phyloP scores from a whole-genome alignment of 1,140 invertebrate species.

The Drosophila saltans region DNA sequence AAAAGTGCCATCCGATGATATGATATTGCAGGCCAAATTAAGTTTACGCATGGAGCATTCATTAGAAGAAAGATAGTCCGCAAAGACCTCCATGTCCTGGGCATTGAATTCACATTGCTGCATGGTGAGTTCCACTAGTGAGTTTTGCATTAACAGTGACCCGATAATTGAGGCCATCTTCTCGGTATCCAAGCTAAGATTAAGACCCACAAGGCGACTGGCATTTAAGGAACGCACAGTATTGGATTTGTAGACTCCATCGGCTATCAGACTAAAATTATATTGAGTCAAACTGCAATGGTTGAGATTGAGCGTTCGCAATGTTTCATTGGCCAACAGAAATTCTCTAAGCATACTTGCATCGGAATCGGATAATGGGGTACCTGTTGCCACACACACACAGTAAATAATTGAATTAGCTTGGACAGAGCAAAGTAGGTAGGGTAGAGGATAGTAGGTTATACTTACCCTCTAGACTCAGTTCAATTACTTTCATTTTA shows the following conservation, averaged over 20 bases:
- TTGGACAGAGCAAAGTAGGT: no score
- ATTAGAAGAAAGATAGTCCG: conserved; percentile 46
- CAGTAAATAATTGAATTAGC: not conserved
- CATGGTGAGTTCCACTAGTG: conserved; percentile 49
- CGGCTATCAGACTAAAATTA: conserved; percentile 66
- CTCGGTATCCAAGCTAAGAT: conserved; percentile 57
- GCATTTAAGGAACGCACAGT: conserved; percentile 37
- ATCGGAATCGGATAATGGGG: conserved; percentile 34
- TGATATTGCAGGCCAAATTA: conserved; percentile 54
- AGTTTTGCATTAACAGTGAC: conserved; percentile 66
- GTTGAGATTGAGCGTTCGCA: conserved; percentile 56
- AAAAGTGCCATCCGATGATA: conserved; percentile 57
- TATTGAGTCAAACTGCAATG: conserved; percentile 62
- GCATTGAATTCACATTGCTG: conserved; percentile 61
- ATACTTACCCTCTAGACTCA: conserved; percentile 66
- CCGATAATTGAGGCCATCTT: conserved; percentile 61
- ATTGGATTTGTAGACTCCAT: conserved; percentile 66
- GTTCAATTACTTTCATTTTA: conserved; percentile 42
- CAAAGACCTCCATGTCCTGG: conserved; percentile 66
- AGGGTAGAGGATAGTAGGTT: not conserved
- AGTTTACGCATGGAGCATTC: conserved; percentile 39
- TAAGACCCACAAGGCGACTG: conserved; percentile 47
- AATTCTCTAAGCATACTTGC: conserved; percentile 45
- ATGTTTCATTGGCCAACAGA: conserved; percentile 42
- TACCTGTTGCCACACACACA: conserved; percentile 31